These are phyloP conservation scores for Leptura quadrifasciata DNA, from an alignment of 2,888 invertebrate genomes.

Conservation along the genomic window DNA sequence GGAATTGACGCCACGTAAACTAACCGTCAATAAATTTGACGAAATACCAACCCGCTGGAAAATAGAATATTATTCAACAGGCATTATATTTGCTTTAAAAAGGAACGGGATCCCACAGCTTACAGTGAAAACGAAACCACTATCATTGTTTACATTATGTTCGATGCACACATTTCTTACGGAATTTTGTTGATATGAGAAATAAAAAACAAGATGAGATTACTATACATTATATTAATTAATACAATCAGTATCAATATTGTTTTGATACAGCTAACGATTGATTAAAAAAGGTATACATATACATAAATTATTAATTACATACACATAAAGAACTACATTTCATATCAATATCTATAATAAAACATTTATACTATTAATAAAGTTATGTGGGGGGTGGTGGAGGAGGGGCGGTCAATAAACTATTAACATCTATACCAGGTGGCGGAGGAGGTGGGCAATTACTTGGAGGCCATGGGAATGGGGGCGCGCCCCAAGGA, in stretches of 20 bases:
- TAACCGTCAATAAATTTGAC: too few relatives aligned
- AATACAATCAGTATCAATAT: not conserved
- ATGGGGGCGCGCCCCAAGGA: slow-evolving; percentile 65
- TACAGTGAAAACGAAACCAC: too few relatives aligned
- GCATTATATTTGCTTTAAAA: too few relatives aligned
- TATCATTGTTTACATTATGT: too few relatives aligned
- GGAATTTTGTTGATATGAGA: too few relatives aligned
- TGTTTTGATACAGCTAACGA: not conserved
- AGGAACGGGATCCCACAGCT: too few relatives aligned
- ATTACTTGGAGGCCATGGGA: slow-evolving; percentile 70
- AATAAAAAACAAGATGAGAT: not conserved
- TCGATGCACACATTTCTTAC: too few relatives aligned
- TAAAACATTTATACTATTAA: slow-evolving; percentile 9
- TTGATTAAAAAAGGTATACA: not conserved
- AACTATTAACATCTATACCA: slow-evolving; percentile 76
- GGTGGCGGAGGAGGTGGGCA: slow-evolving; percentile 73
- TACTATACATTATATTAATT: not conserved
- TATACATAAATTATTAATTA: not conserved
- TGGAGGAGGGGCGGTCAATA: slow-evolving; percentile 82
- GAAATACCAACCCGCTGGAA: too few relatives aligned
- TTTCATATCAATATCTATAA: slow-evolving; percentile 1
- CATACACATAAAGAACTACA: not conserved
- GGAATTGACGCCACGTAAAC: too few relatives aligned
- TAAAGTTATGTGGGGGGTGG: slow-evolving; percentile 74
- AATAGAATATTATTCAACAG: too few relatives aligned